These are phyloP conservation scores for Chelon labrosus DNA, from an alignment of 2,797 vertebrate genomes.

Conservation along the genomic window DNA sequence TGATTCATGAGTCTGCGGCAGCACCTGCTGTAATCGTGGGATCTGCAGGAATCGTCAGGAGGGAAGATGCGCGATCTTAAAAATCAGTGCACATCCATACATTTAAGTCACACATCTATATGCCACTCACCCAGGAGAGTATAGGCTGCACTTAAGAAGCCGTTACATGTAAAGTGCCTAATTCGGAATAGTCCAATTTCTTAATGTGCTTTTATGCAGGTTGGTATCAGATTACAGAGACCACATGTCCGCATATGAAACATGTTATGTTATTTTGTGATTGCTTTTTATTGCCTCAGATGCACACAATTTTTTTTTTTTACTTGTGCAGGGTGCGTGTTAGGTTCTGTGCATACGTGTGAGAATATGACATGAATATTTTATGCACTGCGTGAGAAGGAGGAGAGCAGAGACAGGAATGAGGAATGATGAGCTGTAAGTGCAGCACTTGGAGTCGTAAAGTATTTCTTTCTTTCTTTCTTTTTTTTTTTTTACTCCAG, in stretches of 20 bases:
- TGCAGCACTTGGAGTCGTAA: conserved; percentile 34
- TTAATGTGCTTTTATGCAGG: not conserved
- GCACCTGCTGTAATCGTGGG: conserved; percentile 64
- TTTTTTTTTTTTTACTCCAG: conserved; percentile 55
- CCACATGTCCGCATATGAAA: conserved; percentile 8
- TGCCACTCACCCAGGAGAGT: conserved; percentile 40
- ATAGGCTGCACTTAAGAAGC: conserved; percentile 28
- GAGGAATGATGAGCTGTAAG: conserved; percentile 47
- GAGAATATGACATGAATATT: conserved; percentile 63
- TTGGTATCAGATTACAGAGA: not conserved
- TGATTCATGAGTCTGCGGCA: conserved; percentile 76
- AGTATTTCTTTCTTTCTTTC: conserved; percentile 24
- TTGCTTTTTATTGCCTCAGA: conserved; percentile 32
- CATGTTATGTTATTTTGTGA: conserved; percentile 25
- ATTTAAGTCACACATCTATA: conserved; percentile 47
- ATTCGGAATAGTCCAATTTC: conserved; percentile 34
- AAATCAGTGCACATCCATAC: conserved; percentile 59
- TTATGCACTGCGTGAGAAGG: conserved; percentile 54
- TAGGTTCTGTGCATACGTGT: conserved; percentile 23
- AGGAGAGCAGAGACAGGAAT: conserved; percentile 17
- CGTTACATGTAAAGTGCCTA: conserved; percentile 32
- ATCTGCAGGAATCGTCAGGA: conserved; percentile 75
- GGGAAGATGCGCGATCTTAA: conserved; percentile 54
- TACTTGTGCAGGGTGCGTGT: conserved; percentile 11
- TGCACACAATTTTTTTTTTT: not conserved